These are phyloP conservation scores for Psophia crepitans DNA, from an alignment of 2,113 vertebrate species.

Conservation along the genomic window DNA sequence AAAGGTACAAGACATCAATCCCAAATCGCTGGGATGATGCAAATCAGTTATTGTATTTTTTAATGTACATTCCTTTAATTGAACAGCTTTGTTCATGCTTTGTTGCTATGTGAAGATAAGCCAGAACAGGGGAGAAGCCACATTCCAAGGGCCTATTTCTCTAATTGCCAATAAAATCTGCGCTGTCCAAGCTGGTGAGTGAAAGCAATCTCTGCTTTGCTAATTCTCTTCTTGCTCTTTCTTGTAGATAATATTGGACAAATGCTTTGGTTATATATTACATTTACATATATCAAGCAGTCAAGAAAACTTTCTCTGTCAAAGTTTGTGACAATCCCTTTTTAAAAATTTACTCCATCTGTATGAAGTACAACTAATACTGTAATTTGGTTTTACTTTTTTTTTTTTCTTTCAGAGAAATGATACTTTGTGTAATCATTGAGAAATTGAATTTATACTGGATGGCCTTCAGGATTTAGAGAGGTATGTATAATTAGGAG, in stretches of 20 bases:
- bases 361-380: background rate
- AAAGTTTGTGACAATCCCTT: background rate
- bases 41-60: conserved; percentile 66
- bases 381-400: background rate
- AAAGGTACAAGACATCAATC: conserved; percentile 58
- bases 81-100: conserved; percentile 48
- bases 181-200: background rate
- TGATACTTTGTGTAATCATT: background rate
- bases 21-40: conserved; percentile 45
- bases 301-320: background rate
- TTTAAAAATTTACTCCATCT: background rate
- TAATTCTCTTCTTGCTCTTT: conserved; percentile 21
- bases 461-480: background rate
- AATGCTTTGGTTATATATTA: background rate
- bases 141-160: conserved; percentile 14
- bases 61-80: conserved; percentile 56
- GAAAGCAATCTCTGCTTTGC: conserved; percentile 5
- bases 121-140: conserved; percentile 3
- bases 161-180: conserved; percentile 51
- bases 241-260: background rate
- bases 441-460: background rate
- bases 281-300: background rate
- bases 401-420: background rate
- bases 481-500: background rate
- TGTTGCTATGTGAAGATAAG: conserved; percentile 57